These are phyloP conservation scores for Cyclina sinensis DNA, from an alignment of 1,140 invertebrate species.

Conservation along the genomic window DNA sequence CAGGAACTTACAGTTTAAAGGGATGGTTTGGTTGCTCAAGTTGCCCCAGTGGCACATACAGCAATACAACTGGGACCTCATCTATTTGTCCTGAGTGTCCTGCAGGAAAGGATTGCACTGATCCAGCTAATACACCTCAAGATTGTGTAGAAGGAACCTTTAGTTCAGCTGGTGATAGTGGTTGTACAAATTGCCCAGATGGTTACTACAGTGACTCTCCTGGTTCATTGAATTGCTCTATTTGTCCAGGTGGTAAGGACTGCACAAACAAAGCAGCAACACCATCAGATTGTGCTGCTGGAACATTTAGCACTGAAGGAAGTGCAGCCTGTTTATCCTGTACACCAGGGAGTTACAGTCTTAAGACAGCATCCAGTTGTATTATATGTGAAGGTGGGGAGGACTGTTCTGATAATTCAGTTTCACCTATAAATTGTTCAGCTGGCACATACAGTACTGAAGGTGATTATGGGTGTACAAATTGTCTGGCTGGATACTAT, in stretches of 20 bases:
- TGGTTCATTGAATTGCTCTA: slow-evolving; percentile 62
- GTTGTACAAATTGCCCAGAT: slow-evolving; percentile 53
- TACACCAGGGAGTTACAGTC: slow-evolving; percentile 67
- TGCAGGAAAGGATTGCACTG: slow-evolving; percentile 71
- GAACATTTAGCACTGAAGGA: slow-evolving; percentile 70
- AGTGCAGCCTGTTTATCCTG: slow-evolving; percentile 67
- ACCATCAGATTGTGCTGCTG: slow-evolving; percentile 61
- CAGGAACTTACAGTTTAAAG: slow-evolving; percentile 66
- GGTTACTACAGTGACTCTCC: slow-evolving; percentile 62
- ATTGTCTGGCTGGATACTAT: slow-evolving; percentile 71
- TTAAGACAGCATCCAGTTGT: neutral
- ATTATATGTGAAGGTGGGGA: slow-evolving; percentile 73
- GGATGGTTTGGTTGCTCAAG: slow-evolving; percentile 34
- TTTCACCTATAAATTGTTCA: slow-evolving; percentile 56
- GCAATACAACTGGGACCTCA: slow-evolving; percentile 47
- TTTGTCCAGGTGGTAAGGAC: slow-evolving; percentile 70
- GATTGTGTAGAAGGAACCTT: slow-evolving; percentile 39
- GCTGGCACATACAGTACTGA: slow-evolving; percentile 71
- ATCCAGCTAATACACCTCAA: slow-evolving; percentile 48
- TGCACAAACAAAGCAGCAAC: slow-evolving; percentile 41
- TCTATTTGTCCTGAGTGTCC: slow-evolving; percentile 65
- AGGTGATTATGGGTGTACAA: slow-evolving; percentile 66
- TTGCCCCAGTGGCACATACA: slow-evolving; percentile 71
- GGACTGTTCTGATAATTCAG: slow-evolving; percentile 54
- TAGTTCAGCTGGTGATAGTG: neutral